Conservation (phyloP, 2,113 vertebrate species). For the Caretta caretta region DNA sequence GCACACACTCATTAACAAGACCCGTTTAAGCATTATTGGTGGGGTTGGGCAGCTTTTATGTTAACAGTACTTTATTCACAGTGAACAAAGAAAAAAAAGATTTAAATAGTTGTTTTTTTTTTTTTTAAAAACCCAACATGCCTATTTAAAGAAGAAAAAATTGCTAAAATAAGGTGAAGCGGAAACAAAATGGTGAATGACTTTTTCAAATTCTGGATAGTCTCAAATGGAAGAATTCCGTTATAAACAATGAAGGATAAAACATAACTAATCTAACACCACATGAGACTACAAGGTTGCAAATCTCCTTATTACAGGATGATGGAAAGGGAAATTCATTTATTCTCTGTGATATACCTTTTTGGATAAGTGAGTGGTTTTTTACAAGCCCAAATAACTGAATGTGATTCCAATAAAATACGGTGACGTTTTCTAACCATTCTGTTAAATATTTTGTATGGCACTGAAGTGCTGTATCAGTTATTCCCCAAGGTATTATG, state of each 20-base stretch:
- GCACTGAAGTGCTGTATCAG: slow-evolving; percentile 55
- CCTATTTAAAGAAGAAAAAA: slow-evolving; percentile 33
- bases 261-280: slow-evolving; percentile 42
- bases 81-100: not conserved
- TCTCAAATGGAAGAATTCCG: slow-evolving; percentile 51
- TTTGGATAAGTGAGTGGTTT: slow-evolving; percentile 40
- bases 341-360: slow-evolving; percentile 24
- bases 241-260: slow-evolving; percentile 44
- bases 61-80: not conserved
- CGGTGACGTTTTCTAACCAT: slow-evolving; percentile 48
- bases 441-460: slow-evolving; percentile 61
- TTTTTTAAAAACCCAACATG: not conserved
- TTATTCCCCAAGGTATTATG: slow-evolving; percentile 72
- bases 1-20: not conserved
- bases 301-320: slow-evolving; percentile 43
- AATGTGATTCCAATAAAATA: slow-evolving; percentile 40
- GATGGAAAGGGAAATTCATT: slow-evolving; percentile 42
- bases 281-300: slow-evolving; percentile 55
- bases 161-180: slow-evolving; percentile 37
- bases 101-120: slow-evolving; percentile 20
- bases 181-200: slow-evolving; percentile 40
- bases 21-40: not conserved
- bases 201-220: slow-evolving; percentile 39
- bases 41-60: not conserved
- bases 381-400: slow-evolving; percentile 58